Base-by-base conservation (phyloP, 2,888 invertebrate species). In the Magallana nippona region DNA sequence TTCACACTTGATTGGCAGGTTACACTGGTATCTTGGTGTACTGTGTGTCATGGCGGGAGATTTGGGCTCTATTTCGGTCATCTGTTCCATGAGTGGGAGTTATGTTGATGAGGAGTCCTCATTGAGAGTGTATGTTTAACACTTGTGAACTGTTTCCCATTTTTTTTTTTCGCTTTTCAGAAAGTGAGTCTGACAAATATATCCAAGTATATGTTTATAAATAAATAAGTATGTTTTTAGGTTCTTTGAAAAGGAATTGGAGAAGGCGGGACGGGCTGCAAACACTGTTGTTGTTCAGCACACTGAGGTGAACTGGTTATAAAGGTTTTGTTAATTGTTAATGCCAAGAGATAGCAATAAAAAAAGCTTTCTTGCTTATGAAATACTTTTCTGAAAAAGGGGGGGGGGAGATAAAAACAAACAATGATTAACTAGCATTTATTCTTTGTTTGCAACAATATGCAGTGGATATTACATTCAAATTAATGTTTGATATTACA, bases 171-270 rank as follows among this genome's bases (percentile, higher is more conserved):
- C 8, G 44, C 44, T 0, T 8, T 44, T 8, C 8, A 44, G 44
- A 44, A 44, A 44, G 44, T 44, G 44, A 44, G 44, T 44, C 44
- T 44, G 44, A 44, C 44, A 44, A 44, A 44, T 44, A 44, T 44
- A 44, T 44, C 44, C 44, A 44, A 44, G 44, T 44, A 44, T 44
- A 44, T 44, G 44, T 44, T 44, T 44, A 60, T n/a, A 19, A 60
- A 15, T 17, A n/a, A 11, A 60, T 19, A 60, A n/a, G 17, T 60
- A 17, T 19, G n/a, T 60, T 60, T n/a, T n/a, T 60, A 60, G 60
- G 60, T 60, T n/a, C 15, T 60, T 60, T 60, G 60, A 60, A 60
- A 60, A 60, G 60, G 60, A 60, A 60, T 60, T 60, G 19, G n/a
- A 60, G 60, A 60, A 60, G 17, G 15, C 19, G 5, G 60, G 60